A percentile compares a stretch with the other conserved stretches of the same genome.
These are phyloP conservation scores for Poecile montanus DNA, from an alignment of 2,797 vertebrate species.

Conservation along the genomic window DNA sequence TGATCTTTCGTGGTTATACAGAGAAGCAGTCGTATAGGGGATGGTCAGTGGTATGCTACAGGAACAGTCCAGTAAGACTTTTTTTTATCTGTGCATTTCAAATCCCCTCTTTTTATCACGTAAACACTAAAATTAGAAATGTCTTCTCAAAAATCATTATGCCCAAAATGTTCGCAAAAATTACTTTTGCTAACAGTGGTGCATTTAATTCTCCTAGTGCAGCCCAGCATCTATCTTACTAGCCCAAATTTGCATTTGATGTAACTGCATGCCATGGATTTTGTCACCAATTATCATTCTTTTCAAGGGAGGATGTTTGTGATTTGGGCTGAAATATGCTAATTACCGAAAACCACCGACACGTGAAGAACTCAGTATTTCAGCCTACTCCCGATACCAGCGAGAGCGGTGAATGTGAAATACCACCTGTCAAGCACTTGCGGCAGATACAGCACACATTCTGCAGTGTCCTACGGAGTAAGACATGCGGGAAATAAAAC, in stretches of 20 bases:
- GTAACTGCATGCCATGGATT: constrained; percentile 31
- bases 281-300: constrained; percentile 60
- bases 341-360: constrained; percentile 40
- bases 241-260: constrained; percentile 54
- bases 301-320: constrained; percentile 44
- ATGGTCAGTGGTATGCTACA: background rate
- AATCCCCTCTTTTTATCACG: background rate
- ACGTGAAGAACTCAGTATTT: constrained; percentile 48
- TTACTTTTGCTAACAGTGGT: background rate
- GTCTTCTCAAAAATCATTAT: background rate
- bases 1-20: background rate
- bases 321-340: constrained; percentile 55
- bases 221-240: constrained; percentile 2
- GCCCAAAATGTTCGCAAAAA: background rate
- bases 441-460: background rate
- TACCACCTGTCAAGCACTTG: background rate
- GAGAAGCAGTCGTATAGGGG: background rate
- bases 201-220: background rate
- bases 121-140: background rate
- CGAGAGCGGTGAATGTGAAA: background rate
- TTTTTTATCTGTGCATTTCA: background rate
- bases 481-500: background rate
- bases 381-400: background rate
- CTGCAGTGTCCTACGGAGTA: background rate
- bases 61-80: background rate